phyloP scores from a whole-genome alignment of 2,113 vertebrate genomes.

The Polypterus bichir region DNA sequence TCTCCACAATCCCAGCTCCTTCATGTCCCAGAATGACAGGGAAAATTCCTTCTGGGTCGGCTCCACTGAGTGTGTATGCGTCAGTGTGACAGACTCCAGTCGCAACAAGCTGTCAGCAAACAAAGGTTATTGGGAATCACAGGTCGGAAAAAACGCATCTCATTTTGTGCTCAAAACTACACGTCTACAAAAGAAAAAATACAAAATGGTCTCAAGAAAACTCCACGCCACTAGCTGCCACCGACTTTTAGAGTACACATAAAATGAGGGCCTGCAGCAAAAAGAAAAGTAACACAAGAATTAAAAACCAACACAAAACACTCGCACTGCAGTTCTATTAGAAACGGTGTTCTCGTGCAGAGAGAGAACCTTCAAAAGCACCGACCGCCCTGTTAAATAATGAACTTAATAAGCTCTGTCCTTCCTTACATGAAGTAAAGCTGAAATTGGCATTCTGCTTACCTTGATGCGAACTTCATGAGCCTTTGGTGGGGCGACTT shows the following conservation, averaged over 20 bases:
- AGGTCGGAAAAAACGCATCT: not conserved
- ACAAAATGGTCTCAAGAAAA: too few species aligned
- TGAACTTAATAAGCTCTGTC: too few species aligned
- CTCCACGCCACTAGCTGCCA: too few species aligned
- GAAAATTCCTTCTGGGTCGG: constrained; percentile 58
- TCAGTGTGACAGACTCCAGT: constrained; percentile 65
- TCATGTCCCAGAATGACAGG: constrained; percentile 65
- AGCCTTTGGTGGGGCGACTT: constrained; percentile 58
- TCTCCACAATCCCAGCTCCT: constrained; percentile 34
- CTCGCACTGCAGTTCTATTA: too few species aligned
- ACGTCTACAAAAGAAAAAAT: not conserved
- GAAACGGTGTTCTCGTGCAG: too few species aligned
- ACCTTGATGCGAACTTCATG: constrained; percentile 73
- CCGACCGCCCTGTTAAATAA: too few species aligned
- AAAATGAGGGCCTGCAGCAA: too few species aligned
- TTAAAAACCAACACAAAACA: too few species aligned
- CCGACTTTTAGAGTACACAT: too few species aligned
- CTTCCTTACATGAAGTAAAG: not conserved
- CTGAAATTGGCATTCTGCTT: constrained; percentile 16
- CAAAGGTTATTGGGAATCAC: not conserved
- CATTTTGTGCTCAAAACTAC: not conserved
- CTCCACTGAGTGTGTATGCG: constrained; percentile 60
- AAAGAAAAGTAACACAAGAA: too few species aligned
- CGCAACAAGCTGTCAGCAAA: constrained; percentile 44
- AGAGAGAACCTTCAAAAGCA: too few species aligned